Percentiles rank a stretch among this genome's conserved stretches.
Conservation (phyloP, 2,888 invertebrate genomes). For the Chaetoderma sp. region DNA sequence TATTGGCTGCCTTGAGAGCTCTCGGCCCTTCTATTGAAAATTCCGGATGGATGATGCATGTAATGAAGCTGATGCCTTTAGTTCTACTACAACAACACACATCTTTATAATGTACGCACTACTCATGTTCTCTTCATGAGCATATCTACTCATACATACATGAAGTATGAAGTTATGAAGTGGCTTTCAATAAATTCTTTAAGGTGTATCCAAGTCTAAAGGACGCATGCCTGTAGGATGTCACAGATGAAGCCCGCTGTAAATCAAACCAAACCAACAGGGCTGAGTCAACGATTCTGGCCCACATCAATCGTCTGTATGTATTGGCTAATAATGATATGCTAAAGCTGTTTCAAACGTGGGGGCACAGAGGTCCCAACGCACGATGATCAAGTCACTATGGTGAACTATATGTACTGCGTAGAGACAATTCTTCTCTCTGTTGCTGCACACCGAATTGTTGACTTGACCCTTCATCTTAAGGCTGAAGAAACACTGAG, state of each 20-base stretch:
- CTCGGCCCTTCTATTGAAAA: constrained; percentile 11
- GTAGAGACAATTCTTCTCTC: constrained; percentile 25
- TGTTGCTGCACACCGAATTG: constrained; percentile 28
- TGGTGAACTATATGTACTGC: constrained; percentile 27
- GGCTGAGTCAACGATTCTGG: constrained; percentile 12
- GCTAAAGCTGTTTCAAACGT: constrained; percentile 13
- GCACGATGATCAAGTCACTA: constrained; percentile 27
- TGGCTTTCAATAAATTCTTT: constrained; percentile 8
- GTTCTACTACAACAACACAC: constrained; percentile 19
- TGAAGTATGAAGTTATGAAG: too few relatives aligned
- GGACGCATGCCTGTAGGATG: not conserved
- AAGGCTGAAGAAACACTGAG: constrained; percentile 26
- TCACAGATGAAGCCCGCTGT: not conserved
- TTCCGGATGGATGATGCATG: constrained; percentile 25
- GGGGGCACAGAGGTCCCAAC: constrained; percentile 20
- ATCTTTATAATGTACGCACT: constrained; percentile 26
- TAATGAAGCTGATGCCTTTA: constrained; percentile 18
- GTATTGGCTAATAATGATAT: constrained; percentile 13
- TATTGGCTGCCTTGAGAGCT: constrained; percentile 6
- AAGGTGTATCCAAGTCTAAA: not conserved
- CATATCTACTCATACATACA: constrained; percentile 14
- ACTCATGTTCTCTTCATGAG: constrained; percentile 3
- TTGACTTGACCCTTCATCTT: constrained; percentile 30
- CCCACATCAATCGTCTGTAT: constrained; percentile 15
- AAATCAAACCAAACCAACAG: not conserved